Evolutionary conservation across 2,888 invertebrate genomes (phyloP).

Genomic region (Panzeria rudis): DNA sequence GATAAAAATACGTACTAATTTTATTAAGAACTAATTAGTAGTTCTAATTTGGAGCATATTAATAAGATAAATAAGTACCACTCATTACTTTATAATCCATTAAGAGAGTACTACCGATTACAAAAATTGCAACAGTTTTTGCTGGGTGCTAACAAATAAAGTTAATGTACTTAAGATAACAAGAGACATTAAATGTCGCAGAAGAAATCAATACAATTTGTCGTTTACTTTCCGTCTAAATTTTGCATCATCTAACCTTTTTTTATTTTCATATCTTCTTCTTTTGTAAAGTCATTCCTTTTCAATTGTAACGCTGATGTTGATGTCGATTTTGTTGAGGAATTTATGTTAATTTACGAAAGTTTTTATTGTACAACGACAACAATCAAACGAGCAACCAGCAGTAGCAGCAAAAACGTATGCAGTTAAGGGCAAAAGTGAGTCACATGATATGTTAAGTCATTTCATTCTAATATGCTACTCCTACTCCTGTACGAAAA

Average conservation of each 20-base stretch:
- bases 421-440: neutral
- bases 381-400: neutral
- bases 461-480: no score
- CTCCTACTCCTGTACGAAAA: no score
- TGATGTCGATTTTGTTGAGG: neutral
- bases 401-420: neutral
- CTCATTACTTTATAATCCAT: no score
- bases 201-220: constrained; percentile 63
- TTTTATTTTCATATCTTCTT: constrained; percentile 1
- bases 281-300: constrained; percentile 8
- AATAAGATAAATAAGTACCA: no score
- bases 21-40: no score
- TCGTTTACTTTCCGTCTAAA: constrained; percentile 36
- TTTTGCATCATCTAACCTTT: neutral
- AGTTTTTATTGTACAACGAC: constrained; percentile 20
- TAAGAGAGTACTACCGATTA: no score
- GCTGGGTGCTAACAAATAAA: no score
- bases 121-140: no score
- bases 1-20: no score
- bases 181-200: constrained; percentile 47
- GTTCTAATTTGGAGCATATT: no score
- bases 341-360: constrained; percentile 68
- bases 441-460: neutral
- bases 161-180: constrained; percentile 40
- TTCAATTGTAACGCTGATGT: constrained; percentile 34